Base-by-base conservation (phyloP, 2,797 vertebrate genomes). In the Anabas testudineus region DNA sequence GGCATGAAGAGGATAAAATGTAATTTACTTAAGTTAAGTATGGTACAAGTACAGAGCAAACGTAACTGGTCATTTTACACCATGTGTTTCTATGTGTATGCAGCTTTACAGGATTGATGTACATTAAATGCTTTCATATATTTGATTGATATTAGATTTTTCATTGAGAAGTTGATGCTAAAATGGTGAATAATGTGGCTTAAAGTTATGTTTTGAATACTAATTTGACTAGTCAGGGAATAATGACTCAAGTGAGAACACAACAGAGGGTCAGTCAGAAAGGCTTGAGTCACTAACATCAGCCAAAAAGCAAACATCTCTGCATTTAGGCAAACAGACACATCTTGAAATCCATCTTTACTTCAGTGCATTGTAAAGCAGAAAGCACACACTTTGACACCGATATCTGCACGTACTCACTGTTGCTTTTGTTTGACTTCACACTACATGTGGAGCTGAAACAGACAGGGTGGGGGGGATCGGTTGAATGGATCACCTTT, bases 401-500 rank as follows among this genome's bases (percentile, higher is more conserved):
- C 1, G 48, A 60, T 47, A 67, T 22, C 14, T 60, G 80, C 56
- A 56, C 26, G 0, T 28, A 76, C 53, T 34, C 30, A 24, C 28
- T 2, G 43, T 21, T 19, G 53, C 57, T 78, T 61, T 30, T 76
- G 59, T 74, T 65, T 76, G 49, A 70, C 61, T 85, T 69, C 1
- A 5, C 64, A 28, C 52, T 26, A 36, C 70, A 71, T 2, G 5
- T 68, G 66, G 5, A 14, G 67, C 16, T 47, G 67, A 80, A 55
- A 59, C 72, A 80, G 19, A 41, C 10, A 21, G 19, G n/a, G 22
- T 45, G 51, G 28, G 13, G 28, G 13, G 16, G 13, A 36, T 19
- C 3, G 51, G 21, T 16, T 46, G 16, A 36, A 64, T 86, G 79
- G 88, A 58, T 88, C 86, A 88, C 47, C 45, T 24, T 14, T 57